Evolutionary conservation across 2,113 vertebrate species (phyloP), one percentile per base, ranked within the genome.

Genomic region (Pedetes capensis): DNA sequence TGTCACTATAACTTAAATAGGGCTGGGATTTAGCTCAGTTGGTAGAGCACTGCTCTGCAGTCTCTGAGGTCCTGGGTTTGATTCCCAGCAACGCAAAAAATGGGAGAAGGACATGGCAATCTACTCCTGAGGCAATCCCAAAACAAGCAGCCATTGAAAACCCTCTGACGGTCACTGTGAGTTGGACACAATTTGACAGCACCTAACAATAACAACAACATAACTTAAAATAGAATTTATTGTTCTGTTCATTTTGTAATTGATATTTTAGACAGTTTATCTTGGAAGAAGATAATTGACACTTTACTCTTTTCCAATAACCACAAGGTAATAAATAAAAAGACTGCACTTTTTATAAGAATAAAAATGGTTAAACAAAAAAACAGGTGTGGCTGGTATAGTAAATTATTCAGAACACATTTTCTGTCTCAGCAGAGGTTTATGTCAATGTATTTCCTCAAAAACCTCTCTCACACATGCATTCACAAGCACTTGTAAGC

Each of bases 311-410:
- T 96, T 80, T 63, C 63, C 63, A 94, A 57, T 3, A 81, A 32
- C 34, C 44, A 59, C 42, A 95, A 86, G 16, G 57, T n/a, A 93
- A 81, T 66, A 20, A 93, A 89, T 51, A 69, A 61, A 88, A 93
- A 89, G 42, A 44, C 7, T 66, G 6, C 27, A 44, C 34, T 72
- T 68, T 89, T 95, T 75, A 92, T 20, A 90, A 90, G 49, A n/a
- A 91, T 64, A 93, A 89, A 94, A 96, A 91, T 61, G 53, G 92
- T n/a, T n/a, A 78, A 92, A 88, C 55, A 75, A 69, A 79, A 96
- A 93, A 51, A 18, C 37, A 87, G 68, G 49, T 53, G 10, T 76
- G 22, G 39, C 17, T 93, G 25, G 53, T 69, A 89, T 0, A 86
- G 71, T 29, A 80, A 88, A 86, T 49, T 94, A 88, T 81, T 81